Percentiles rank a stretch among this genome's conserved stretches.
These are phyloP conservation scores for Datnioides undecimradiatus DNA, from an alignment of 2,113 vertebrate species.

Conservation along the genomic window DNA sequence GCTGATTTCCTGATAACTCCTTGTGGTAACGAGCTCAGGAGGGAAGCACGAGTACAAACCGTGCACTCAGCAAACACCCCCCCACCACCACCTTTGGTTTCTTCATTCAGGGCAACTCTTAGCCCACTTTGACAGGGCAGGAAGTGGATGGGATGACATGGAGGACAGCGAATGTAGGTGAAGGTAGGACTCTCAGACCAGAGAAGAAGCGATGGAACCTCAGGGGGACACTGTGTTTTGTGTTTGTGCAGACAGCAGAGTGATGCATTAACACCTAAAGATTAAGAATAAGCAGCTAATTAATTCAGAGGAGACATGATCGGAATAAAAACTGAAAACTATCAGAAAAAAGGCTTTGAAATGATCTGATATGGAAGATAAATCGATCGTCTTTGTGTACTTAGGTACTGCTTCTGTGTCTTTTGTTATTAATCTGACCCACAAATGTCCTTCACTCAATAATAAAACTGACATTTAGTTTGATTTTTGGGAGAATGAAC, in stretches of 20 bases:
- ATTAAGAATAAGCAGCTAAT: not conserved
- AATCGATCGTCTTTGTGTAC: not conserved
- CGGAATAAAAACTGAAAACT: not conserved
- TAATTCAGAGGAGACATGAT: not conserved
- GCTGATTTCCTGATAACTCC: conserved; percentile 62
- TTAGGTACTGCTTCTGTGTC: not conserved
- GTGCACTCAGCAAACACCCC: not conserved
- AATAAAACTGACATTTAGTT: not conserved
- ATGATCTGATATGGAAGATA: not conserved
- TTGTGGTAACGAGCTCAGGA: conserved; percentile 68
- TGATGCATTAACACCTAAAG: not conserved
- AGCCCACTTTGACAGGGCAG: conserved; percentile 13
- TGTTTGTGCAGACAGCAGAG: too few relatives aligned
- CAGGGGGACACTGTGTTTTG: not conserved
- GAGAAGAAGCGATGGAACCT: not conserved
- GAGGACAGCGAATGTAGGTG: too few relatives aligned
- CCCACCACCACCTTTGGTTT: conserved; percentile 10
- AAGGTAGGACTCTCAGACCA: not conserved
- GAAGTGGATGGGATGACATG: not conserved
- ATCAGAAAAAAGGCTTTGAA: not conserved
- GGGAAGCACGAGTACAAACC: conserved; percentile 18
- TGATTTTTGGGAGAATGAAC: not conserved
- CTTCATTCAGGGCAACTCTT: conserved; percentile 4
- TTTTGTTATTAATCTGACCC: too few relatives aligned
- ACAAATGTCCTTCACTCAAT: not conserved